Conservation (phyloP, 2,888 invertebrate species). For the Labia minor region DNA sequence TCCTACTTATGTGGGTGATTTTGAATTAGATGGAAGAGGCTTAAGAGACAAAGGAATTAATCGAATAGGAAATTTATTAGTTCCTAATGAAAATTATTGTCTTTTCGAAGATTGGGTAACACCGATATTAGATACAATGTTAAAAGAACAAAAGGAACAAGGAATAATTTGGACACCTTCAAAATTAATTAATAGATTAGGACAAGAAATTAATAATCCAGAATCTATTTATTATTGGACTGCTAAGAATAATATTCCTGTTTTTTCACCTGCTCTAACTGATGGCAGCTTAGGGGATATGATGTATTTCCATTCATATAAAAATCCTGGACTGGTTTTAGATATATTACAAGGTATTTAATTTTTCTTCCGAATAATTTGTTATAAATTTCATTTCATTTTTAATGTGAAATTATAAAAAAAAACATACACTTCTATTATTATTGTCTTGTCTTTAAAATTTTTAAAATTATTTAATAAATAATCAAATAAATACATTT, state of each 20-base stretch:
- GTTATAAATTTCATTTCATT: background rate
- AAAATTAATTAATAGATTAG: constrained; percentile 69
- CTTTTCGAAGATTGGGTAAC: constrained; percentile 95
- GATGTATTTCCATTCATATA: constrained; percentile 97
- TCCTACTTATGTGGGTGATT: constrained; percentile 87
- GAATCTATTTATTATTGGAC: constrained; percentile 97
- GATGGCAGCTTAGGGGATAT: constrained; percentile 97
- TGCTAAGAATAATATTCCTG: constrained; percentile 89
- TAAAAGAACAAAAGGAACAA: constrained; percentile 68
- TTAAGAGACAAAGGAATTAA: constrained; percentile 81
- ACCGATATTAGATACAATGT: constrained; percentile 83
- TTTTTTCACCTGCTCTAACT: constrained; percentile 94
- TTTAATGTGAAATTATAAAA: background rate
- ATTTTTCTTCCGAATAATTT: constrained; percentile 4
- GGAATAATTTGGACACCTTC: constrained; percentile 83
- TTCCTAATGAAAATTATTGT: constrained; percentile 98
- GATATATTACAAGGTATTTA: constrained; percentile 82
- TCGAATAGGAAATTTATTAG: constrained; percentile 83
- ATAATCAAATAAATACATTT: background rate
- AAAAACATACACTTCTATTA: too few species aligned
- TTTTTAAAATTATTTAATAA: background rate
- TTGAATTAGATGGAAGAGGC: constrained; percentile 65
- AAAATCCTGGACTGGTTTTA: constrained; percentile 80
- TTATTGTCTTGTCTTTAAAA: too few species aligned
- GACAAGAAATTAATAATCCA: constrained; percentile 79